Percentiles rank a stretch among this genome's conserved stretches.
Evolutionary conservation across 2,888 invertebrate genomes (phyloP).

Genomic region (Pristionchus exspectatus): DNA sequence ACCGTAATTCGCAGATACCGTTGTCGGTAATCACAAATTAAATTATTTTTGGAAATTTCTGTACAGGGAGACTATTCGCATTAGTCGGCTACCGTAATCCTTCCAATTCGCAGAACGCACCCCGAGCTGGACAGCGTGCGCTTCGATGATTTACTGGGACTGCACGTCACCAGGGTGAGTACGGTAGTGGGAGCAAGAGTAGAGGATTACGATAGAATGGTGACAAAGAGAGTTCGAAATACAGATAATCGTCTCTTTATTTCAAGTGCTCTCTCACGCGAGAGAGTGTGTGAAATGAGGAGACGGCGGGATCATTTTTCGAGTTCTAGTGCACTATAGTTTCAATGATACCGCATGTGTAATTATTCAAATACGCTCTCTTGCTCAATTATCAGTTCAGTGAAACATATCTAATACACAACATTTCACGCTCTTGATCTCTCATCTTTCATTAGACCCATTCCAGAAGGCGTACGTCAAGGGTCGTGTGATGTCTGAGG

Average conservation of each 20-base stretch:
- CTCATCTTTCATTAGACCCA: background rate
- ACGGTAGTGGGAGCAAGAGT: background rate
- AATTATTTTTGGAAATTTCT: background rate
- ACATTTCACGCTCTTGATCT: background rate
- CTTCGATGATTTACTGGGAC: constrained; percentile 46
- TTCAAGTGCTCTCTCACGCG: no score
- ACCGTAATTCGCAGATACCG: constrained; percentile 27
- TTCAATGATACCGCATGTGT: no score
- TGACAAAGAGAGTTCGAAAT: no score
- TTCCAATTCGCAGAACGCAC: constrained; percentile 27
- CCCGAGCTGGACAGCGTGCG: constrained; percentile 39
- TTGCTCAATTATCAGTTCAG: no score
- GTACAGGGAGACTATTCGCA: background rate
- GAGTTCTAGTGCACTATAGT: no score
- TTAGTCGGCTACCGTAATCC: background rate
- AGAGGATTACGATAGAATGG: background rate
- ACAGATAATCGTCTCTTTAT: no score
- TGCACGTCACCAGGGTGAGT: constrained; percentile 52
- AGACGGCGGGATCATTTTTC: no score
- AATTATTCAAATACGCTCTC: no score
- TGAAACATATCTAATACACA: no score
- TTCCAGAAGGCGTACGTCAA: constrained; percentile 5
- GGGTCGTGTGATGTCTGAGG: background rate
- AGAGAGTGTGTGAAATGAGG: no score
- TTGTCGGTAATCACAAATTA: background rate